Evolutionary conservation across 2,888 invertebrate genomes (phyloP), one percentile per base, ranked within the genome.

Genomic region (Dexiosoma caninum): DNA sequence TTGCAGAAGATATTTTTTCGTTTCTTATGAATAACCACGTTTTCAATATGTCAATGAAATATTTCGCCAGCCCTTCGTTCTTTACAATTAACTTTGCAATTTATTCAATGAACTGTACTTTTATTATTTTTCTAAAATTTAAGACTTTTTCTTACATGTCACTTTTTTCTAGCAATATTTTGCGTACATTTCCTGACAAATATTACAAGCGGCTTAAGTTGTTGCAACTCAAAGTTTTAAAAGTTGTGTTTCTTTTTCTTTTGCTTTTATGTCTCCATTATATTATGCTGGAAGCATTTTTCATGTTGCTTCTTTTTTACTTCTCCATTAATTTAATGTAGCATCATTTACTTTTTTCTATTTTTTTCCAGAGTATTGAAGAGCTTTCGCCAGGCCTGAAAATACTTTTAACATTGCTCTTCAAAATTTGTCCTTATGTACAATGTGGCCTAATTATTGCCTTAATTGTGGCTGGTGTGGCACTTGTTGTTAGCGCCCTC

Each of bases 361-460:
- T 83, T 83, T n/a, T 79, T n/a, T n/a, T n/a, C n/a, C n/a, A 89
- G 89, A 87, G 86, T 62, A 85, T 91, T 44, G 90, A 91, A 30
- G 85, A 85, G 8, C 83, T 91, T 10, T 92, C 93, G 0, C 84
- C 89, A 30, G 86, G 89, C 0, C 85, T 93, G 2, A 84, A 90
- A 21, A 84, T 88, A 3, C 84, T 93, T 1, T 87, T 92, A 0
- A 90, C 90, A 19, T 86, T 92, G 0, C 90, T 92, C 1, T 90
- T 92, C 78, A 90, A 91, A 78, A 89, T 92, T 49, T 91, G 91
- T 0, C 93, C 93, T 0, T 90, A 92, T 0, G 83, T 91, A 2
- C 88, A 93, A 84, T 90, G 91, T 83, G 88, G 91, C 0, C 37
- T 91, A 0, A 90, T 91, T 60, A 88, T 91, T n/a, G 44, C 91